Percentiles rank a stretch among this genome's conserved stretches.
phyloP scores from a whole-genome alignment of 2,797 vertebrate species.

The Esox lucius region DNA sequence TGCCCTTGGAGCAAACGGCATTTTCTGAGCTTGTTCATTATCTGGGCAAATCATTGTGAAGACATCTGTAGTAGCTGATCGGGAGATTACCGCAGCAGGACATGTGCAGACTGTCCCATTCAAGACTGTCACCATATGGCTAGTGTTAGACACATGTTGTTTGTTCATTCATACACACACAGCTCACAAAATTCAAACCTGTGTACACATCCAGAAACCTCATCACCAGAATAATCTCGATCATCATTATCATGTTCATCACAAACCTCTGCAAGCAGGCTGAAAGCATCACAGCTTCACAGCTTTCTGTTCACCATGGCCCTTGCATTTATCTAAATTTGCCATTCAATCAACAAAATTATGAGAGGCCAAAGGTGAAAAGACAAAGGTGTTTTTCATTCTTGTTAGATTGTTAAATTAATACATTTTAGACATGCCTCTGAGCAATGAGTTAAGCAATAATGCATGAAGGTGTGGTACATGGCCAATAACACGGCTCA shows the following conservation, averaged over 20 bases:
- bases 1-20: not conserved
- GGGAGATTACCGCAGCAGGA: not conserved
- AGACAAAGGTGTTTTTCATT: not conserved
- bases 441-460: too few species aligned
- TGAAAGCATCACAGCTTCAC: not conserved
- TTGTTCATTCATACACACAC: not conserved
- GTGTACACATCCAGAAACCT: not conserved
- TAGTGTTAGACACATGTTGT: not conserved
- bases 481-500: too few species aligned
- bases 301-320: not conserved
- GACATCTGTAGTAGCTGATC: not conserved
- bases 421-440: not conserved
- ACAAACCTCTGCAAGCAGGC: not conserved
- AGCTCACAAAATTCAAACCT: not conserved
- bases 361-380: not conserved
- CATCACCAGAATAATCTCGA: not conserved
- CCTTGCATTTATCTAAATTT: not conserved
- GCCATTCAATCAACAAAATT: not conserved
- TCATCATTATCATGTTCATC: not conserved
- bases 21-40: not conserved
- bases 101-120: not conserved
- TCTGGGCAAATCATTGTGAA: not conserved
- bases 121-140: not conserved
- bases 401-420: not conserved
- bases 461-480: too few species aligned